Evolutionary conservation across 2,797 vertebrate species (phyloP).

Genomic region (Gymnocypris eckloni): DNA sequence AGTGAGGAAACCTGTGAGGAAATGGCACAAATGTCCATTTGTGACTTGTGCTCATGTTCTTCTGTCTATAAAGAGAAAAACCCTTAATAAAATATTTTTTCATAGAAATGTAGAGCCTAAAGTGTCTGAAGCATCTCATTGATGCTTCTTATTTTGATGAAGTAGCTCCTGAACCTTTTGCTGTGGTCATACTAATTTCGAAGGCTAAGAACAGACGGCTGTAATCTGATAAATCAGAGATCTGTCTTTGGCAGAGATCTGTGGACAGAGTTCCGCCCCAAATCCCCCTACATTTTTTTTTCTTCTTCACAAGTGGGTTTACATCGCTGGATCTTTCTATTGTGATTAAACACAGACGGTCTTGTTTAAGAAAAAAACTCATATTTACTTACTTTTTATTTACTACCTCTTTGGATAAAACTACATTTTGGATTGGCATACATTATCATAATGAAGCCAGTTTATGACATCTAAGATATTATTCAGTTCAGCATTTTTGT

Average conservation of each 20-base stretch:
- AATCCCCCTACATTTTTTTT: slow-evolving; percentile 9
- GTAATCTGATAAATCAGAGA: slow-evolving; percentile 37
- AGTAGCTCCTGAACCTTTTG: not conserved
- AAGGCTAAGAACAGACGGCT: slow-evolving; percentile 33
- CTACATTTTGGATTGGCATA: too few species aligned
- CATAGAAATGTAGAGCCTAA: not conserved
- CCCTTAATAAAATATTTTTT: not conserved
- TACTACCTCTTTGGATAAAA: too few species aligned
- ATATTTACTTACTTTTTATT: too few species aligned
- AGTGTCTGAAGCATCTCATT: slow-evolving; percentile 3
- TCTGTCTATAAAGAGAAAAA: not conserved
- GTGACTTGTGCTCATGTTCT: not conserved
- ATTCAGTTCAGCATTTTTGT: too few species aligned
- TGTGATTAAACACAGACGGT: slow-evolving; percentile 25
- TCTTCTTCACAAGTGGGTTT: slow-evolving; percentile 20
- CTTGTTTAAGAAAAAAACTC: not conserved
- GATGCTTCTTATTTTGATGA: slow-evolving; percentile 6
- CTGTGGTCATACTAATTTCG: slow-evolving; percentile 5
- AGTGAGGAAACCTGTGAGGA: slow-evolving; percentile 8
- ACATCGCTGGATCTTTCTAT: not conserved
- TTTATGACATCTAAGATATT: too few species aligned
- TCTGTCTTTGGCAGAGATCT: slow-evolving; percentile 1
- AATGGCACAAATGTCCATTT: not conserved
- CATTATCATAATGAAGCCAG: too few species aligned
- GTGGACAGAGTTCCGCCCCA: not conserved